Conservation (phyloP, 2,888 invertebrate species). For the Hypselothyrea guttata region DNA sequence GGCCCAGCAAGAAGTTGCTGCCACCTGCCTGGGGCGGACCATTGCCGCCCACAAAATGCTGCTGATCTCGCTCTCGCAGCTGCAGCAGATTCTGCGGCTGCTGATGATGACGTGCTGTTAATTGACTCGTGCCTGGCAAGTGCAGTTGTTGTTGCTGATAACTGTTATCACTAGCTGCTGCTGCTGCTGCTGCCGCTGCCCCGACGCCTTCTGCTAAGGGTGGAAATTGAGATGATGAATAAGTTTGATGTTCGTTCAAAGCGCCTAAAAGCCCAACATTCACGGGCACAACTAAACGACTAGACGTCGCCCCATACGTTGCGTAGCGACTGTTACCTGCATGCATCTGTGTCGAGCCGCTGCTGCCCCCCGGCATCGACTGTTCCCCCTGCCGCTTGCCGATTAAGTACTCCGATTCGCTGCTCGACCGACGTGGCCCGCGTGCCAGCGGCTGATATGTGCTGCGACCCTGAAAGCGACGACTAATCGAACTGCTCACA, state of each 20-base stretch:
- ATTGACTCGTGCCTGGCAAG: conserved; percentile 46
- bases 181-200: conserved; percentile 35
- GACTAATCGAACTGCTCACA: conserved; percentile 90
- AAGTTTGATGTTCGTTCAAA: conserved; percentile 55
- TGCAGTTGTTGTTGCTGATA: conserved; percentile 76
- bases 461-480: conserved; percentile 89
- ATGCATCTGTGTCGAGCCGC: conserved; percentile 38
- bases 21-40: conserved; percentile 57
- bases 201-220: conserved; percentile 56
- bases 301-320: conserved; percentile 60
- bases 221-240: conserved; percentile 62
- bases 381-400: conserved; percentile 65
- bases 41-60: conserved; percentile 54
- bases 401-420: conserved; percentile 82
- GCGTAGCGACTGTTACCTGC: conserved; percentile 45
- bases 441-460: conserved; percentile 88
- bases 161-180: conserved; percentile 71
- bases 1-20: conserved; percentile 72
- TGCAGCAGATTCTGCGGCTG: conserved; percentile 66
- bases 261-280: conserved; percentile 48
- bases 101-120: conserved; percentile 34
- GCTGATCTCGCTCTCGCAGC: conserved; percentile 62
- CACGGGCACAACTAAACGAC: conserved; percentile 55
- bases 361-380: conserved; percentile 18
- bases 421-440: conserved; percentile 85